Percentiles rank a stretch among this genome's conserved stretches.
phyloP scores from a whole-genome alignment of 1,140 invertebrate species.

The roundworm (Caenorhabditis elegans) region WBcel235 BX284605.5:9590001-9590500 shows the following conservation, averaged over 20 bases:
- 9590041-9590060: conserved; percentile 59
- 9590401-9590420: not conserved
- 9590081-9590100: too few species aligned
- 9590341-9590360: not conserved
- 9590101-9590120: conserved; percentile 54
- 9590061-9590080: too few species aligned
- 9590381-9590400: too few species aligned
- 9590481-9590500: too few species aligned
- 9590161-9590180: conserved; percentile 63
- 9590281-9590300: not conserved
- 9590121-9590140: conserved; percentile 62
- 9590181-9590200: conserved; percentile 55
- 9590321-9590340: not conserved
- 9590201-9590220: conserved; percentile 34
- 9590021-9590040: conserved; percentile 64
- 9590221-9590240: conserved; percentile 6
- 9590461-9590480: too few species aligned
- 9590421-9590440: not conserved
- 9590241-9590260: not conserved
- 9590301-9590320: not conserved
- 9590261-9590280: not conserved
- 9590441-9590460: too few species aligned
- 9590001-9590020: conserved; percentile 63
- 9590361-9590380: not conserved
- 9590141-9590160: conserved; percentile 61